Evolutionary conservation across 2,888 invertebrate genomes (phyloP).

Genomic region (Brenthis ino): DNA sequence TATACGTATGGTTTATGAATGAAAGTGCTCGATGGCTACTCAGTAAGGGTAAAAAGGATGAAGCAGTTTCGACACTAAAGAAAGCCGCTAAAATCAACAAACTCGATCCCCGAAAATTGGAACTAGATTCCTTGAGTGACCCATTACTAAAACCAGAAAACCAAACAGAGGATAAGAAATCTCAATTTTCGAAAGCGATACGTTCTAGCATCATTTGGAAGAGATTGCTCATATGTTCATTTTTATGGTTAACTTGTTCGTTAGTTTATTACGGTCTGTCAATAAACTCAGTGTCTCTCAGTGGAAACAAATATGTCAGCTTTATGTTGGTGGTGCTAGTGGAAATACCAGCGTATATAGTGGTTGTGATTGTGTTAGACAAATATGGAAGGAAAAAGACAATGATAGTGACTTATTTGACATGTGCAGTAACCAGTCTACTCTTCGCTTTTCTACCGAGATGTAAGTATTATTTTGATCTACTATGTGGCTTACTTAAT

Average conservation of each 20-base stretch:
- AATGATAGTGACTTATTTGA: constrained; percentile 82
- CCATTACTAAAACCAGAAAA: constrained; percentile 63
- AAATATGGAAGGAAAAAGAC: constrained; percentile 85
- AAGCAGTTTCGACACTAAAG: constrained; percentile 84
- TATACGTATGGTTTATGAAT: constrained; percentile 88
- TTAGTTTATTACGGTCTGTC: constrained; percentile 91
- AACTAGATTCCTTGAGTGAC: constrained; percentile 71
- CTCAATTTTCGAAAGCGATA: constrained; percentile 76
- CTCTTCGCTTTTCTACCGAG: constrained; percentile 84
- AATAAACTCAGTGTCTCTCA: constrained; percentile 88
- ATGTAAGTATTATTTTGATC: constrained; percentile 64
- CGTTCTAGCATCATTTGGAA: constrained; percentile 81
- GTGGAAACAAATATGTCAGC: constrained; percentile 88
- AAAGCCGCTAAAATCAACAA: constrained; percentile 86
- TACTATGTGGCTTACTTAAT: too few species aligned
- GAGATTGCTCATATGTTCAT: constrained; percentile 85
- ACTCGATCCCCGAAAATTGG: constrained; percentile 72
- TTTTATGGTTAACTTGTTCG: constrained; percentile 90
- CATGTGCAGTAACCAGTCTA: constrained; percentile 84
- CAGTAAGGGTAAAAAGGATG: constrained; percentile 85
- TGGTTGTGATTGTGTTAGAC: constrained; percentile 85
- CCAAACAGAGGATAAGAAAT: constrained; percentile 62
- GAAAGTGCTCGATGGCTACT: constrained; percentile 91
- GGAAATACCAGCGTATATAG: constrained; percentile 88
- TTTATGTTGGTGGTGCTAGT: constrained; percentile 85